phyloP scores from a whole-genome alignment of 2,113 vertebrate genomes.

The Talpa occidentalis region DNA sequence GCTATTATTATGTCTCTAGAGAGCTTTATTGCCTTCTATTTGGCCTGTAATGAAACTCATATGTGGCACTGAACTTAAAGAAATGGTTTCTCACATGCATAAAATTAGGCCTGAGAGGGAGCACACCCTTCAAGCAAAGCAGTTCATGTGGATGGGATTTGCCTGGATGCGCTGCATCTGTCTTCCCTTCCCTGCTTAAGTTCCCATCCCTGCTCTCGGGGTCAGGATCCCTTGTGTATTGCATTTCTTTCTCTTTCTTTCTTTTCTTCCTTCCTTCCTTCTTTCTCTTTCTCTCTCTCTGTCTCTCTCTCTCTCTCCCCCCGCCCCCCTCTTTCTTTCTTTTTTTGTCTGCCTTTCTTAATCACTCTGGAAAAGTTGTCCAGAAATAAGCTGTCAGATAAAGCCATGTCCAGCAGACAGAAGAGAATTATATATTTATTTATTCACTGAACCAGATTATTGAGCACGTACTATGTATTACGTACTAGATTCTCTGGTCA shows the following conservation, averaged over 20 bases:
- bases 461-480: not conserved
- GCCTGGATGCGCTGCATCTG: not conserved
- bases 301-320: too few relatives aligned
- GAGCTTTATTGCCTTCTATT: not conserved
- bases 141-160: not conserved
- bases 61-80: constrained; percentile 2
- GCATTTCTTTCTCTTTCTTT: not conserved
- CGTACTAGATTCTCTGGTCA: not conserved
- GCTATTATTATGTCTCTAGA: constrained; percentile 25
- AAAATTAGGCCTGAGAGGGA: not conserved
- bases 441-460: not conserved
- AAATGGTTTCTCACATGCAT: constrained; percentile 10
- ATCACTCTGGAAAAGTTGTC: not conserved
- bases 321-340: too few relatives aligned
- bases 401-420: not conserved
- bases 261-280: not conserved
- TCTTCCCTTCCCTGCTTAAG: not conserved
- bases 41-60: constrained; percentile 12
- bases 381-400: constrained; percentile 7
- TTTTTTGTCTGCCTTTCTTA: constrained; percentile 13
- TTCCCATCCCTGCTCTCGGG: not conserved
- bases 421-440: constrained; percentile 5
- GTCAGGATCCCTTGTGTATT: not conserved
- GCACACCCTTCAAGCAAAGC: not conserved
- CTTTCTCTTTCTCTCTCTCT: too few relatives aligned